A percentile compares a stretch with the other conserved stretches of the same genome.
Conservation (phyloP, 2,797 vertebrate genomes). For the Champsocephalus gunnari region DNA sequence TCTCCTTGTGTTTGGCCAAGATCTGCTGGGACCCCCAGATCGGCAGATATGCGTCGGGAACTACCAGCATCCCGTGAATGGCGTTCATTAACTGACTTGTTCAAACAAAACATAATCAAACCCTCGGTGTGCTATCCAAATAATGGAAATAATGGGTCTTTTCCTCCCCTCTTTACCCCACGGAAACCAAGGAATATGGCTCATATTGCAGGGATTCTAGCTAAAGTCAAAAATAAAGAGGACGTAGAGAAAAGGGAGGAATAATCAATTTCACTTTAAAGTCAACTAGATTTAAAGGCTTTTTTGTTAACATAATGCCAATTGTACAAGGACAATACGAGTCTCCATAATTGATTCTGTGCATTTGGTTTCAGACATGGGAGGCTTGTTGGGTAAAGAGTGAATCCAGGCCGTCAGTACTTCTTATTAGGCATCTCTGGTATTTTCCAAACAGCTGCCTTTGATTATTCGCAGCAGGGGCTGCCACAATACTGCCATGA, state of each 20-base stretch:
- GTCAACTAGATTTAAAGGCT: background rate
- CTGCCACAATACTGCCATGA: conserved; percentile 81
- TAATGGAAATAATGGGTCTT: conserved; percentile 82
- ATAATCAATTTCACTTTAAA: conserved; percentile 9
- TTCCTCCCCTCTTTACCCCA: conserved; percentile 62
- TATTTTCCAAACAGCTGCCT: conserved; percentile 86
- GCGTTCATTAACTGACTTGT: conserved; percentile 90
- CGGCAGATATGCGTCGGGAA: conserved; percentile 84
- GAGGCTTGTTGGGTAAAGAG: conserved; percentile 68
- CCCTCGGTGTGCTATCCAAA: conserved; percentile 72
- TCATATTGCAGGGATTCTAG: conserved; percentile 62
- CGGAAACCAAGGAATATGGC: conserved; percentile 56
- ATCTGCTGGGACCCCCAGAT: conserved; percentile 85
- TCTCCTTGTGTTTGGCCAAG: conserved; percentile 85
- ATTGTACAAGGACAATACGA: conserved; percentile 28
- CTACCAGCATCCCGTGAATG: conserved; percentile 82
- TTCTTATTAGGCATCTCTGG: conserved; percentile 82
- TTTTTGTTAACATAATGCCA: conserved; percentile 23
- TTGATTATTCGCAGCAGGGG: conserved; percentile 83
- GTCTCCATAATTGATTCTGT: conserved; percentile 62
- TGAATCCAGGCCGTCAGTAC: conserved; percentile 75
- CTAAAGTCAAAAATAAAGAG: conserved; percentile 43
- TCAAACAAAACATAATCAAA: conserved; percentile 89
- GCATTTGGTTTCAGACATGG: conserved; percentile 55
- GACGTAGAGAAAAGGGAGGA: conserved; percentile 12